Conservation (phyloP, 2,888 invertebrate species). For the Clanis bilineata region DNA sequence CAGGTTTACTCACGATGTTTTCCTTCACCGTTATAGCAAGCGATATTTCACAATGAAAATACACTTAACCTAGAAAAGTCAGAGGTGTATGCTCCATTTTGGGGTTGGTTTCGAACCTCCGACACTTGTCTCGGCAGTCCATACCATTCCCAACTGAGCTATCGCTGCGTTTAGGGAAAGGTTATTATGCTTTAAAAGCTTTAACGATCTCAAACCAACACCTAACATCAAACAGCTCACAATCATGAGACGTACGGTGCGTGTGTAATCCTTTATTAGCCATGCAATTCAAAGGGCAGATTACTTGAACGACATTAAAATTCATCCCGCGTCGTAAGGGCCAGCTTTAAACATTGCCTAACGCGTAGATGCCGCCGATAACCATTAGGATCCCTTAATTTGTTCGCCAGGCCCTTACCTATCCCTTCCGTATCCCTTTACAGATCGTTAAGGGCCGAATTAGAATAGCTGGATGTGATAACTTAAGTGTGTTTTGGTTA, state of each 20-base stretch:
- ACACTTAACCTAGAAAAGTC: no score
- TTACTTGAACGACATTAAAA: constrained; percentile 58
- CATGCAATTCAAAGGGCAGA: constrained; percentile 12
- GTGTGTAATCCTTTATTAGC: constrained; percentile 11
- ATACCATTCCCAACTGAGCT: no score
- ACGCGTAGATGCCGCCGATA: constrained; percentile 70
- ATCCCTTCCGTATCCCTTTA: constrained; percentile 78
- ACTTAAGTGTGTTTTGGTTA: not conserved
- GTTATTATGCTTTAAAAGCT: not conserved
- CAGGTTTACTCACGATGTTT: no score
- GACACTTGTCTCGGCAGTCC: no score
- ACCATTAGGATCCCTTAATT: constrained; percentile 81
- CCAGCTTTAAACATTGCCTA: constrained; percentile 59
- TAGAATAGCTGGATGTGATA: constrained; percentile 48
- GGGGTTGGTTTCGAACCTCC: no score
- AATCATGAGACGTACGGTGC: not conserved
- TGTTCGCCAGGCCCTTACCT: constrained; percentile 75
- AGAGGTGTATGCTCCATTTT: no score
- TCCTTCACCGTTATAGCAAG: no score
- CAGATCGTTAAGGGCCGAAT: constrained; percentile 64
- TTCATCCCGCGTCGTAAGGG: constrained; percentile 70
- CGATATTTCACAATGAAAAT: no score
- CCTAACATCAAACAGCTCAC: not conserved
- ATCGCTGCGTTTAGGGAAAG: no score
- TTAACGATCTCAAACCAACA: not conserved